Percentiles rank a stretch among this genome's conserved stretches.
These are phyloP conservation scores for Nasonia oneida DNA, from an alignment of 2,888 invertebrate genomes.

Conservation along the genomic window DNA sequence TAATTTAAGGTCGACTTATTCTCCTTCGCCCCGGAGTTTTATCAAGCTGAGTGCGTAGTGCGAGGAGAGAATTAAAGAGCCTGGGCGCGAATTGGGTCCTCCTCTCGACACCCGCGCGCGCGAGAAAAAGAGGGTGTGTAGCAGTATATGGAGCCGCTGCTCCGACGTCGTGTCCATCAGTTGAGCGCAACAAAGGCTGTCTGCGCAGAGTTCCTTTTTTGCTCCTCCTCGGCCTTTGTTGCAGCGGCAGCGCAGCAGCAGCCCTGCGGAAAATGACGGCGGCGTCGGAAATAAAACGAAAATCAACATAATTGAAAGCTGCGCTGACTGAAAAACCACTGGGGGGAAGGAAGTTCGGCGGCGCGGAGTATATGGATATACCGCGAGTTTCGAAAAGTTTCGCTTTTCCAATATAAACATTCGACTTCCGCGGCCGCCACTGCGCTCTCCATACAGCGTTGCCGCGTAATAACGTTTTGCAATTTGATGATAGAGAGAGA, in stretches of 20 bases:
- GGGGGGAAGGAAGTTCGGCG: not conserved
- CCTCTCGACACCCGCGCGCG: not conserved
- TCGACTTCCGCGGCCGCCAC: not conserved
- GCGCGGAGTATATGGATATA: not conserved
- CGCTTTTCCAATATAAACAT: conserved; percentile 43
- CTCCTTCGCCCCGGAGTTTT: not conserved
- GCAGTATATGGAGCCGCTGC: not conserved
- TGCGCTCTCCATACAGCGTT: not conserved
- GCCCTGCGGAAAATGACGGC: not conserved
- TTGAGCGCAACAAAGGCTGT: conserved; percentile 29
- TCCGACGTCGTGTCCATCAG: conserved; percentile 39
- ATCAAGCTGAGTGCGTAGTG: conserved; percentile 45
- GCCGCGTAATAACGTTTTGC: conserved; percentile 32
- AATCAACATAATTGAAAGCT: conserved; percentile 54
- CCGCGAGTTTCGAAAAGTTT: conserved; percentile 23
- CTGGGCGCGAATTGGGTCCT: conserved; percentile 24
- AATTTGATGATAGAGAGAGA: conserved; percentile 4
- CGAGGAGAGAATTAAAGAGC: conserved; percentile 45
- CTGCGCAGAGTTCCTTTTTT: not conserved
- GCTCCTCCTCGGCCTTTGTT: conserved; percentile 30
- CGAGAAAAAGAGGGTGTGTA: not conserved
- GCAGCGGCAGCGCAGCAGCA: conserved; percentile 29
- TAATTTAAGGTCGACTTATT: conserved; percentile 52
- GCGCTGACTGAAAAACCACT: conserved; percentile 5
- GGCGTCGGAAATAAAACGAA: conserved; percentile 31